Base-by-base conservation (phyloP, 2,113 vertebrate genomes). In the Brachirus orientalis region DNA sequence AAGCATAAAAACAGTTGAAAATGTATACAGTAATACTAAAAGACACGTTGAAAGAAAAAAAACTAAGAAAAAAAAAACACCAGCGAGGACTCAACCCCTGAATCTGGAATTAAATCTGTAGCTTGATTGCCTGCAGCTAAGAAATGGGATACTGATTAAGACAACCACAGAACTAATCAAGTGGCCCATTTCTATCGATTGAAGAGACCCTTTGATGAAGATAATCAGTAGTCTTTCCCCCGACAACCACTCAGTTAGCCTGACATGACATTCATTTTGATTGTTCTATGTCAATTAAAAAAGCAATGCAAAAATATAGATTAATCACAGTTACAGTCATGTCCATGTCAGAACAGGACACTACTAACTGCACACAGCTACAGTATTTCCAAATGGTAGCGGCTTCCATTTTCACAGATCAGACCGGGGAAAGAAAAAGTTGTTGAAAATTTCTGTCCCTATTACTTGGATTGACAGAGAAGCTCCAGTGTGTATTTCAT, bases 1-100 rank as follows among this genome's bases (percentile, higher is more conserved):
- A 53, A 43, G 17, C 44, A 47, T 70, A 46, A 73, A 59, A 44
- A 50, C 6, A 20, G 14, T 5, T 13, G 11, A 14, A 43, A 14
- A 11, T 10, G 40, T 43, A 11, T 10, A 40, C 38, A 10, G 9
- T 40, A 40, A 8, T 40, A 12, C 38, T 40, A 12, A 8, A 40
- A 12, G 38, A 40, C 38, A 40, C 38, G 9, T 40, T 8, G 38
- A 43, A 13, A 11, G 12, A 43, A 43, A 43, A 1, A 40, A 40
- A 13, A 40, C 3, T 5, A 43, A 43, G 14, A 13, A 41, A 13
- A 28, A 28, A 28, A 5, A 28, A 28, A 28, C 28, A 28, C 40
- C 14, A 43, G 11, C 40, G 1, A 11, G 6, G 10, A 43, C 40
- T 43, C 40, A 14, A 13, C 4, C 11, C 40, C 40, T 43, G 40